A percentile compares a stretch with the other conserved stretches of the same genome.
These are phyloP conservation scores for Eulimnadia texana DNA, from an alignment of 1,140 invertebrate genomes.

Conservation along the genomic window DNA sequence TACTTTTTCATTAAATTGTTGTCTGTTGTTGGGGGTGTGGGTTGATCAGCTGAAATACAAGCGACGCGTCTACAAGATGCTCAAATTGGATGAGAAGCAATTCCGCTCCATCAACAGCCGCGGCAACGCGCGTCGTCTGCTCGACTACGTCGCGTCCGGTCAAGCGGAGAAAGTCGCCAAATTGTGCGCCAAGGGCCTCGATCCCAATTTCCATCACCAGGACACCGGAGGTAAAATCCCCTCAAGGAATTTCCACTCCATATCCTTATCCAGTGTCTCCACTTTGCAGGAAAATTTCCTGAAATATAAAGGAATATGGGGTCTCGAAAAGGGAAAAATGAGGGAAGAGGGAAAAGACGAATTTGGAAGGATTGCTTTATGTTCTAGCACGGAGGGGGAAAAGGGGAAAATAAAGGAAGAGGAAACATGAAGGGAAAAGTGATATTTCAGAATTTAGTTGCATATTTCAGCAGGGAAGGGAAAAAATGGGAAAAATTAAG, in stretches of 20 bases:
- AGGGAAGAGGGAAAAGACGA: too few relatives aligned
- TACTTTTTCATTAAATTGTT: not conserved
- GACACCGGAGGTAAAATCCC: conserved; percentile 63
- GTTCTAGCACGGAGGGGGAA: too few relatives aligned
- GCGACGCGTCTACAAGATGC: conserved; percentile 90
- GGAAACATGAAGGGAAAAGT: too few relatives aligned
- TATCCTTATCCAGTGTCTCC: too few relatives aligned
- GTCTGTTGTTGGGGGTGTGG: not conserved
- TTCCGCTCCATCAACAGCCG: conserved; percentile 87
- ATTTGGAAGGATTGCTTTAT: too few relatives aligned
- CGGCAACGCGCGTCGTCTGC: conserved; percentile 77
- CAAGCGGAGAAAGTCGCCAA: conserved; percentile 95
- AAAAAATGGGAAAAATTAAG: too few relatives aligned
- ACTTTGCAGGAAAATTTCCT: too few relatives aligned
- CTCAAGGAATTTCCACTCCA: not conserved
- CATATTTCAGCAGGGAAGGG: too few relatives aligned
- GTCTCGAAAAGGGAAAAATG: too few relatives aligned
- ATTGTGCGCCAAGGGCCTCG: conserved; percentile 88
- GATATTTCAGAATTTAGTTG: too few relatives aligned
- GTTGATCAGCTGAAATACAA: conserved; percentile 87
- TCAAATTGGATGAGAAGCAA: conserved; percentile 90
- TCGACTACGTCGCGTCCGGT: conserved; percentile 79
- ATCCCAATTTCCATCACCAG: conserved; percentile 95
- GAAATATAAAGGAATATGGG: too few relatives aligned
- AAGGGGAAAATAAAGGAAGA: too few relatives aligned